phyloP scores from a whole-genome alignment of 2,888 invertebrate genomes.

The Branchipolynoe longqiensis region DNA sequence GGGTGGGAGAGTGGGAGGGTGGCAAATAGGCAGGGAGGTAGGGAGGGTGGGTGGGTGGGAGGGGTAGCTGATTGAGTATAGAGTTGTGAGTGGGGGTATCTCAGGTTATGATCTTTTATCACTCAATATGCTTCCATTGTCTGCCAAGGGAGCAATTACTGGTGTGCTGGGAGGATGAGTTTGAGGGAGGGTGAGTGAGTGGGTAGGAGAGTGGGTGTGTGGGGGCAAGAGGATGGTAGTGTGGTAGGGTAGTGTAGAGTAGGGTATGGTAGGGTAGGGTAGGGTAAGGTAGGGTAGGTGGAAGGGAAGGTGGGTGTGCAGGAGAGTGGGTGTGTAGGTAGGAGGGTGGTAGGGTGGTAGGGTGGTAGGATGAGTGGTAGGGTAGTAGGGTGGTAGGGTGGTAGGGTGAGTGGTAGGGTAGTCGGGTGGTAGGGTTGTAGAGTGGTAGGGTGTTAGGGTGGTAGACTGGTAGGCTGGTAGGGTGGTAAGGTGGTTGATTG shows the following conservation, averaged over 20 bases:
- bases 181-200: not conserved
- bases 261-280: not conserved
- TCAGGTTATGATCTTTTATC: conserved; percentile 3
- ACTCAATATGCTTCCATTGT: conserved; percentile 21
- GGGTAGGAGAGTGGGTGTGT: not conserved
- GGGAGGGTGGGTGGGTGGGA: not conserved
- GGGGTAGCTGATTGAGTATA: not conserved
- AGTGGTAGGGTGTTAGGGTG: no score
- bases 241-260: not conserved
- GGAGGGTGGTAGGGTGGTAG: no score
- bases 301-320: no score
- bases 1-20: not conserved
- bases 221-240: not conserved
- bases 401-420: no score
- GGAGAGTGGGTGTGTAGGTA: no score
- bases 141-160: not conserved
- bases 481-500: no score
- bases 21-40: not conserved
- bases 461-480: no score
- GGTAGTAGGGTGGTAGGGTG: no score
- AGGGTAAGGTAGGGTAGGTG: conserved; percentile 3
- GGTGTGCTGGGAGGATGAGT: not conserved
- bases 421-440: no score
- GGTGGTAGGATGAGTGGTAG: no score
- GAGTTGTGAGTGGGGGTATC: not conserved